phyloP scores from a whole-genome alignment of 2,888 invertebrate genomes.

The Heliothis peltigera region DNA sequence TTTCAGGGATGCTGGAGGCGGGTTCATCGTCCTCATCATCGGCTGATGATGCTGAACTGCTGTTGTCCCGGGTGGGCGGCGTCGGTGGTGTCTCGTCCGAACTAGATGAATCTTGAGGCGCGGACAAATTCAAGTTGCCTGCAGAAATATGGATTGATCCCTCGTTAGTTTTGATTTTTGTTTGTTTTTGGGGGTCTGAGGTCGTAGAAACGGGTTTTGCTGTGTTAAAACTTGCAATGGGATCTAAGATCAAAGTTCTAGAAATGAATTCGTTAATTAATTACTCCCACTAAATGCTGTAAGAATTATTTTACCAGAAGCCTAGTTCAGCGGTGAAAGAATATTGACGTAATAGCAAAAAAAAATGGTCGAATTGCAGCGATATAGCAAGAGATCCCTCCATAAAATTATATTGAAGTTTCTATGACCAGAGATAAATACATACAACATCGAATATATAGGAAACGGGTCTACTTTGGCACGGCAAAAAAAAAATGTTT shows the following conservation, averaged over 20 bases:
- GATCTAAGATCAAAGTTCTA: no score
- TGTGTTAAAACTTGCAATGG: no score
- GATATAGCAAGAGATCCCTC: not conserved
- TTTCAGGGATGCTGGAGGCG: slow-evolving; percentile 47
- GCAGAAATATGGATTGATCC: slow-evolving; percentile 18
- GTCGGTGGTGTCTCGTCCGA: slow-evolving; percentile 74
- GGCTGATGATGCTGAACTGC: slow-evolving; percentile 66
- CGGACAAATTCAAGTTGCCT: slow-evolving; percentile 72
- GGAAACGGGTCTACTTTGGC: not conserved
- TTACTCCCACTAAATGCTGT: not conserved
- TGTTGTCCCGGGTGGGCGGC: slow-evolving; percentile 65
- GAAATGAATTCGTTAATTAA: not conserved
- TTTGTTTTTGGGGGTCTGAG: not conserved
- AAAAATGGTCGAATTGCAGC: not conserved
- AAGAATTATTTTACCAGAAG: slow-evolving; percentile 3
- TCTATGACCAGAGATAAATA: slow-evolving; percentile 7
- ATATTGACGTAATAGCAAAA: not conserved
- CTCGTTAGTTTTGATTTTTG: not conserved
- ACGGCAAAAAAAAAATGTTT: no score
- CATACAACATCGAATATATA: slow-evolving; percentile 17
- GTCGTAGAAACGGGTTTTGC: slow-evolving; percentile 9
- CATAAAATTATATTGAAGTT: slow-evolving; percentile 5
- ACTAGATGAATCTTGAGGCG: slow-evolving; percentile 66
- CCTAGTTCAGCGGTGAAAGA: not conserved
- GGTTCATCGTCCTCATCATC: slow-evolving; percentile 79